These are phyloP conservation scores for Sylvia atricapilla DNA, from an alignment of 2,113 vertebrate genomes.

Conservation along the genomic window DNA sequence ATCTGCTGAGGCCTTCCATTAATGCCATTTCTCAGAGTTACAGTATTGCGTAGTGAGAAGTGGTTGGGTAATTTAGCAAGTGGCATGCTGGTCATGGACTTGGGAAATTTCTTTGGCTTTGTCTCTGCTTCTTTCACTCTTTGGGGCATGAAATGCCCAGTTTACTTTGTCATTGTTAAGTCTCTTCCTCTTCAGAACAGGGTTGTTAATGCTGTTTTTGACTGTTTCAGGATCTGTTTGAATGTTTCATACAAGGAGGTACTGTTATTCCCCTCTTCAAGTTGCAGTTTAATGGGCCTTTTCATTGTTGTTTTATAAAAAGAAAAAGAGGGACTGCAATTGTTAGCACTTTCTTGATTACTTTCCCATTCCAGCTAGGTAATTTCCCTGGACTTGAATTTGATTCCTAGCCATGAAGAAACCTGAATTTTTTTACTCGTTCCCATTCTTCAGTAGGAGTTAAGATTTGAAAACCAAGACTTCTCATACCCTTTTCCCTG, in stretches of 20 bases:
- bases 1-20: background rate
- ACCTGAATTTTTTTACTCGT: background rate
- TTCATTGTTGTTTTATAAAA: background rate
- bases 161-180: background rate
- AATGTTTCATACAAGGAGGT: background rate
- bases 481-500: background rate
- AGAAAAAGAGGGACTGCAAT: background rate
- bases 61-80: background rate
- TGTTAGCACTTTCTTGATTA: background rate
- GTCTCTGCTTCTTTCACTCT: background rate
- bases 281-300: background rate
- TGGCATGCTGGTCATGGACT: background rate
- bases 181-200: background rate
- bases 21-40: background rate
- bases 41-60: background rate
- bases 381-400: background rate
- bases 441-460: background rate
- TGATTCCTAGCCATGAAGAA: background rate
- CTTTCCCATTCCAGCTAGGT: background rate
- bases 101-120: background rate
- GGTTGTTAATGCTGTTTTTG: background rate
- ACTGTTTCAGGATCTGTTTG: background rate
- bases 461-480: background rate
- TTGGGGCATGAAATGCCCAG: too few species aligned
- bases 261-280: background rate